These are phyloP conservation scores for Drosophila azteca DNA, from an alignment of 1,140 invertebrate genomes.

Conservation along the genomic window DNA sequence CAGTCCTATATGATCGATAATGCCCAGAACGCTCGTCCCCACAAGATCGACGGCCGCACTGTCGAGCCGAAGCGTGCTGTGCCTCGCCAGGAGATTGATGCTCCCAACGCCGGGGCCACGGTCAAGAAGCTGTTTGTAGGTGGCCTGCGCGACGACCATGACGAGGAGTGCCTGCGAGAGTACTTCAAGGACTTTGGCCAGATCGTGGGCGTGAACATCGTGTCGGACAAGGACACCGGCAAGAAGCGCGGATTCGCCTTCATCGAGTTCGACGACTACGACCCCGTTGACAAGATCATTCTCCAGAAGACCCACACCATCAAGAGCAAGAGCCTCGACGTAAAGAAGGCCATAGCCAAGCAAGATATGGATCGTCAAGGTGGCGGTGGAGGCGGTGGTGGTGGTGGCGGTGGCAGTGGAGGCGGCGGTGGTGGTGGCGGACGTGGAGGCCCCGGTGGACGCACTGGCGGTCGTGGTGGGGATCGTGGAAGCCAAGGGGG, in stretches of 20 bases:
- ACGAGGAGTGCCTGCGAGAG: constrained; percentile 93
- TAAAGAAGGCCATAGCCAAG: constrained; percentile 91
- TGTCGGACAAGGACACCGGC: constrained; percentile 95
- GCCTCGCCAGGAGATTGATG: constrained; percentile 95
- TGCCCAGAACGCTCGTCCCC: constrained; percentile 93
- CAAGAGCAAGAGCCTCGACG: constrained; percentile 90
- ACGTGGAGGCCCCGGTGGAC: constrained; percentile 43
- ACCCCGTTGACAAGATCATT: constrained; percentile 97
- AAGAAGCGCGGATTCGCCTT: constrained; percentile 98
- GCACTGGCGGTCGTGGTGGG: constrained; percentile 49
- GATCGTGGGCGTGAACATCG: constrained; percentile 93
- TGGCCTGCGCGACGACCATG: constrained; percentile 95
- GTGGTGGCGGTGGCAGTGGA: constrained; percentile 37
- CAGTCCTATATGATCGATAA: constrained; percentile 96
- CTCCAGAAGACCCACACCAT: constrained; percentile 90
- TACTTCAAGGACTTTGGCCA: constrained; percentile 94
- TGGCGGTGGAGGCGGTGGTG: constrained; percentile 65
- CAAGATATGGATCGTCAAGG: constrained; percentile 87
- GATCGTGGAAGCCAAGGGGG: constrained; percentile 71
- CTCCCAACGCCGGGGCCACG: constrained; percentile 95
- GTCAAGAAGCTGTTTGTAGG: constrained; percentile 98
- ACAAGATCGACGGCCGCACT: constrained; percentile 90
- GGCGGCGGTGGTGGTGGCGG: constrained; percentile 47
- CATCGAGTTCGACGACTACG: constrained; percentile 98
- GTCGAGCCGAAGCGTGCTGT: constrained; percentile 99